Evolutionary conservation across 53 echinoderm and acorn worm genomes (phyloP).

Genomic region (Pentamera pediparva): DNA sequence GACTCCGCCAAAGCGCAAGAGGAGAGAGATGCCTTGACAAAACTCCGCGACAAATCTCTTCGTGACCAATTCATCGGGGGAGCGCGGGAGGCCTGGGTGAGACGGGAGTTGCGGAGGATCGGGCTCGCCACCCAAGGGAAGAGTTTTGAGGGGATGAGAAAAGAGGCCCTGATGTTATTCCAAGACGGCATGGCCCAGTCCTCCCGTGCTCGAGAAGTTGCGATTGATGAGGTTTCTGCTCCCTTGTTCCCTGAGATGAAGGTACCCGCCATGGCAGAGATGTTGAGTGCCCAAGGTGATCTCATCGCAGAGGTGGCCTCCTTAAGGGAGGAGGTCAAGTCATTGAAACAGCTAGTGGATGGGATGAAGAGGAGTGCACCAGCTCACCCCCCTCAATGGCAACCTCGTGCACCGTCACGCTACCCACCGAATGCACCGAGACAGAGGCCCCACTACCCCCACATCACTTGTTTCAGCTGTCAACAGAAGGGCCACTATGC

Average conservation of each 20-base stretch:
- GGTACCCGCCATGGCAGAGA: too few relatives aligned
- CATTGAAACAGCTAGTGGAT: not conserved
- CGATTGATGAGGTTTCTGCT: too few relatives aligned
- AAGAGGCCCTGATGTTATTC: conserved; percentile 38
- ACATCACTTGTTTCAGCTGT: not conserved
- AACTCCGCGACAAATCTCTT: conserved; percentile 1
- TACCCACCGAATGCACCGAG: not conserved
- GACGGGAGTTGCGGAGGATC: conserved; percentile 42
- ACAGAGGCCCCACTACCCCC: not conserved
- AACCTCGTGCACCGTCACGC: too few relatives aligned
- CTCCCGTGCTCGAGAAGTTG: too few relatives aligned
- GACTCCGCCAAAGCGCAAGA: not conserved
- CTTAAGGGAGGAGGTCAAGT: not conserved
- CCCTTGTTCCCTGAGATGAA: too few relatives aligned
- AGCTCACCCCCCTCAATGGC: too few relatives aligned
- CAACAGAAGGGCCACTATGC: conserved; percentile 24
- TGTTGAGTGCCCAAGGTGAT: too few relatives aligned
- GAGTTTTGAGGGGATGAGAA: conserved; percentile 19
- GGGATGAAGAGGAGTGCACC: too few relatives aligned
- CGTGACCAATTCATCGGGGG: conserved; percentile 40
- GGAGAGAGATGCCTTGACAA: not conserved
- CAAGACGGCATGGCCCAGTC: not conserved
- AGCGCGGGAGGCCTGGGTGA: conserved; percentile 38
- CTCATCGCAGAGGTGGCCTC: too few relatives aligned
- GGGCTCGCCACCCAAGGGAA: not conserved